A percentile compares a stretch with the other conserved stretches of the same genome.
These are phyloP conservation scores for Microcebus griseorufus DNA, from an alignment of 2,113 vertebrate species.

Conservation along the genomic window DNA sequence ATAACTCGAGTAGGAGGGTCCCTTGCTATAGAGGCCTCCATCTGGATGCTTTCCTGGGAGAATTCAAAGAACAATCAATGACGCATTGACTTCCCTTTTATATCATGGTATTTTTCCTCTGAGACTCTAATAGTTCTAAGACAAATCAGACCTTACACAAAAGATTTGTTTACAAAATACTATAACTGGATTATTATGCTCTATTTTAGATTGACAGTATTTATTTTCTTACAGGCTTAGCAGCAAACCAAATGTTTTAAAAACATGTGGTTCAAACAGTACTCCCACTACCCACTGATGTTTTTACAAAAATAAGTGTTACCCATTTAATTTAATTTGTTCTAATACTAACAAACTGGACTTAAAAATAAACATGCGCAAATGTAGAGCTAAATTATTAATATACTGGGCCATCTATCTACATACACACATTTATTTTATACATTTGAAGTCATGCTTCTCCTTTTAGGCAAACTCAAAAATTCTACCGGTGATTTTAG, in stretches of 20 bases:
- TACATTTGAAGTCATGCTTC: neutral
- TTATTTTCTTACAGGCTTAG: constrained; percentile 59
- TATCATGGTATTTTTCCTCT: constrained; percentile 13
- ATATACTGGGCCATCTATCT: neutral
- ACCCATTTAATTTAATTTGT: constrained; percentile 68
- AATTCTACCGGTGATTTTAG: neutral
- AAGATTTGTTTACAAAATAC: constrained; percentile 64
- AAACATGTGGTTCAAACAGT: constrained; percentile 74
- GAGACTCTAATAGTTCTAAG: constrained; percentile 35
- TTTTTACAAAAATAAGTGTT: constrained; percentile 72
- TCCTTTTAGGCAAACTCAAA: neutral
- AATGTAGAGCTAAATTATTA: neutral
- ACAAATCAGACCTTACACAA: constrained; percentile 11
- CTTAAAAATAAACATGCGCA: constrained; percentile 20
- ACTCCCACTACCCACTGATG: constrained; percentile 57
- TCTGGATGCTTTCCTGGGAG: constrained; percentile 94
- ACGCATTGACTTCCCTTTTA: neutral
- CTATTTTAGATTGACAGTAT: constrained; percentile 65
- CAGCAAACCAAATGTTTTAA: constrained; percentile 70
- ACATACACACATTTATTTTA: neutral
- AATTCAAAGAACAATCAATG: constrained; percentile 38
- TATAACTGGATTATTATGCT: constrained; percentile 47
- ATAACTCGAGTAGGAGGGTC: constrained; percentile 93
- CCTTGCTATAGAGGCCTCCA: constrained; percentile 93
- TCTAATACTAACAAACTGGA: constrained; percentile 64